Conservation (phyloP, 2,888 invertebrate genomes). For the Drosophila picticornis region DNA sequence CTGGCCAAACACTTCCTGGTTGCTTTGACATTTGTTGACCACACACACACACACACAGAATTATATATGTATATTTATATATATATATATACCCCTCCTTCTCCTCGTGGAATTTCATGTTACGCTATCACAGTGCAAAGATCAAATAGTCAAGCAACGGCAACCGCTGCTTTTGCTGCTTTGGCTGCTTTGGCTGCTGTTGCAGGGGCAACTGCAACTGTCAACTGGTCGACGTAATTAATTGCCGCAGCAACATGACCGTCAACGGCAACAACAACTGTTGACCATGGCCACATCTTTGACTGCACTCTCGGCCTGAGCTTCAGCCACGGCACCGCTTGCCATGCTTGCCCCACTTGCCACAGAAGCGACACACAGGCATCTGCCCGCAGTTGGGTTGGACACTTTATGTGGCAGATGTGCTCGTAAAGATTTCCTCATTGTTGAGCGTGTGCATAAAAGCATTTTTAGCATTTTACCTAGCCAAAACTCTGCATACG, state of each 20-base stretch:
- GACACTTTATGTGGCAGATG: slow-evolving; percentile 79
- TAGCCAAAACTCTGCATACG: slow-evolving; percentile 31
- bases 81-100: slow-evolving; percentile 6
- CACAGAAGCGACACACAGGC: background rate
- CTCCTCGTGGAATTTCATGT: slow-evolving; percentile 42
- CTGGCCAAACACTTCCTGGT: slow-evolving; percentile 66
- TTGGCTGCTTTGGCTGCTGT: slow-evolving; percentile 27
- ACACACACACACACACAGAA: slow-evolving; percentile 36
- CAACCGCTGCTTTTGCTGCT: slow-evolving; percentile 41
- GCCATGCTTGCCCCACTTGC: slow-evolving; percentile 1
- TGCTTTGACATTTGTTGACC: slow-evolving; percentile 65
- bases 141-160: slow-evolving; percentile 77
- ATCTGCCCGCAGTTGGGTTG: slow-evolving; percentile 55
- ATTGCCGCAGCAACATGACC: slow-evolving; percentile 66
- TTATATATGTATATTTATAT: slow-evolving; percentile 15
- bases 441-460: slow-evolving; percentile 79
- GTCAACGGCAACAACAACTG: slow-evolving; percentile 24
- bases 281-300: slow-evolving; percentile 60
- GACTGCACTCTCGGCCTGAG: slow-evolving; percentile 45
- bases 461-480: slow-evolving; percentile 70
- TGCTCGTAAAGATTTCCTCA: slow-evolving; percentile 80
- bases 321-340: background rate
- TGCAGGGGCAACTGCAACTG: slow-evolving; percentile 66
- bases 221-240: slow-evolving; percentile 73
- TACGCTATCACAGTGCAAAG: slow-evolving; percentile 77